These are phyloP conservation scores for Branchipolynoe longqiensis DNA, from an alignment of 2,888 invertebrate species.

Conservation along the genomic window DNA sequence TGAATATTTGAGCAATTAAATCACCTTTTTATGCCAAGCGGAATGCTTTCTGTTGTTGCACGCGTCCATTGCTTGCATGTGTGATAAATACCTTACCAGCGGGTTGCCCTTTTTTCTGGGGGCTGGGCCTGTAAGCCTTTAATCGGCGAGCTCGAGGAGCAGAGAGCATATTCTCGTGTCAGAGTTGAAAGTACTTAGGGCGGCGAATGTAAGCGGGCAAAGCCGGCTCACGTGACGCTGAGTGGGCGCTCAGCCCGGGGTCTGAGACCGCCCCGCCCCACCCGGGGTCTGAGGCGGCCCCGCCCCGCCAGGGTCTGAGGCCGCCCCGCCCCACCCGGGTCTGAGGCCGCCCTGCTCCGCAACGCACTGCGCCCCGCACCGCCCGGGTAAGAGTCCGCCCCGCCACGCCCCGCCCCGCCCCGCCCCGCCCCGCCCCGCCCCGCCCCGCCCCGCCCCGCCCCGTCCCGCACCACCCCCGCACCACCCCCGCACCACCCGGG, in stretches of 20 bases:
- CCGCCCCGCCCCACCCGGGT: not conserved
- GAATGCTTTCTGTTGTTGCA: too few species aligned
- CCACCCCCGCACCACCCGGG: not conserved
- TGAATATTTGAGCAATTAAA: too few species aligned
- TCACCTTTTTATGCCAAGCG: too few species aligned
- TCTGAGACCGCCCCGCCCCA: not conserved
- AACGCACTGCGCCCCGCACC: not conserved
- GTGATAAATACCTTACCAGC: not conserved
- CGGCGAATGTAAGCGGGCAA: not conserved
- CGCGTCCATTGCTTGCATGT: too few species aligned
- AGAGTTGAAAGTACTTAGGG: constrained; percentile 18
- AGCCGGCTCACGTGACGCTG: not conserved
- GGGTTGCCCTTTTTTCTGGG: constrained; percentile 31
- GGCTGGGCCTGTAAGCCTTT: not conserved
- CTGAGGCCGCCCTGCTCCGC: not conserved
- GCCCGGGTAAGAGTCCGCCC: too few species aligned
- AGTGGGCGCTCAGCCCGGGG: not conserved
- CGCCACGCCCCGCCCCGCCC: not conserved
- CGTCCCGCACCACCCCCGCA: not conserved
- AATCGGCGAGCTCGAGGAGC: constrained; percentile 2
- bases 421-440: not conserved
- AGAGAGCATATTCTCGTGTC: constrained; percentile 31
- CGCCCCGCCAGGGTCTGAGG: not conserved
- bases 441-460: not conserved
- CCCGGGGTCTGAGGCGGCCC: not conserved